These are phyloP conservation scores for Patella caerulea DNA, from an alignment of 2,888 invertebrate genomes.

Conservation along the genomic window DNA sequence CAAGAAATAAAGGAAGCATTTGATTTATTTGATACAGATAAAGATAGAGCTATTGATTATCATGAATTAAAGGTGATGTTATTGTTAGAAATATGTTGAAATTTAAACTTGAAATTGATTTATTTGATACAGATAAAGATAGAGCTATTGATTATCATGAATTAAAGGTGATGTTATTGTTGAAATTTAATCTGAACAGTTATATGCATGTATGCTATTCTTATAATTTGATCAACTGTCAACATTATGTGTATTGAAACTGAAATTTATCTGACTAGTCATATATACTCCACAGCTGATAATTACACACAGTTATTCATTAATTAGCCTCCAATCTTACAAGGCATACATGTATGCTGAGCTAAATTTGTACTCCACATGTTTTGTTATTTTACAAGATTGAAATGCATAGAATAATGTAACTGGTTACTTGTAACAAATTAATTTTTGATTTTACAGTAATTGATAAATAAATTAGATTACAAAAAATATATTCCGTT, in stretches of 20 bases:
- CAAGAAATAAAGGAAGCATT: slow-evolving; percentile 71
- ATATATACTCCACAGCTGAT: too few species aligned
- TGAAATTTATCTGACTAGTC: too few species aligned
- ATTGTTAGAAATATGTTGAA: background rate
- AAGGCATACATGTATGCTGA: background rate
- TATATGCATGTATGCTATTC: too few species aligned
- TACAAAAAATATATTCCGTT: too few species aligned
- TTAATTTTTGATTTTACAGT: too few species aligned
- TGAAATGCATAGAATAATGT: too few species aligned
- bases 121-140: slow-evolving; percentile 72
- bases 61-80: slow-evolving; percentile 70
- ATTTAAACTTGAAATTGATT: slow-evolving; percentile 59
- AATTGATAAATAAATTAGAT: too few species aligned
- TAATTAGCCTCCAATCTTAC: background rate
- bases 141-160: slow-evolving; percentile 71
- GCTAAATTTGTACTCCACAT: too few species aligned
- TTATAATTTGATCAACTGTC: too few species aligned
- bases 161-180: slow-evolving; percentile 61
- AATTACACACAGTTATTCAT: background rate
- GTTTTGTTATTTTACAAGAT: too few species aligned
- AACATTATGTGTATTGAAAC: background rate
- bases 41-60: slow-evolving; percentile 70
- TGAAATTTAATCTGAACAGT: background rate
- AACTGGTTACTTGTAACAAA: too few species aligned
- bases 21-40: slow-evolving; percentile 72